These are phyloP conservation scores for Sceliomorpha sp. DNA, from an alignment of 2,888 invertebrate species.

Conservation along the genomic window DNA sequence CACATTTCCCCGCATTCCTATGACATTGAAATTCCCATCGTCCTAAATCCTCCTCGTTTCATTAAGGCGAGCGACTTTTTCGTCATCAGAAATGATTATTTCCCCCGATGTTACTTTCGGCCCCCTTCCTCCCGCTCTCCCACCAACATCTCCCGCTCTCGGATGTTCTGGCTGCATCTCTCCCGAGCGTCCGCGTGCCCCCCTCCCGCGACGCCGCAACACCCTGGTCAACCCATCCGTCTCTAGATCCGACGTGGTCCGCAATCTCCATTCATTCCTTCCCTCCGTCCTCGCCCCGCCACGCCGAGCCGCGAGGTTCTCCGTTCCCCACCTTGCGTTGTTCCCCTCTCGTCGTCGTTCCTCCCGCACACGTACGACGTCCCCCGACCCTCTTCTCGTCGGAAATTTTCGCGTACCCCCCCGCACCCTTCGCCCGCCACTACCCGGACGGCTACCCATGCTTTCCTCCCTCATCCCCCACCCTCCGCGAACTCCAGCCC, in stretches of 20 bases:
- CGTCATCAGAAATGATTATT: too few relatives aligned
- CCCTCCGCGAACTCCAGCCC: too few relatives aligned
- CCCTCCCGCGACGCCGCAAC: slow-evolving; percentile 45
- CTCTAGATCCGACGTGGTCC: slow-evolving; percentile 65
- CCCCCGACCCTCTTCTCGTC: slow-evolving; percentile 24
- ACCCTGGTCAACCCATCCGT: slow-evolving; percentile 59
- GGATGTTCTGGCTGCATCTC: slow-evolving; percentile 22
- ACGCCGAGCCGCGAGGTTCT: too few relatives aligned
- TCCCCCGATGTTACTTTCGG: slow-evolving; percentile 34
- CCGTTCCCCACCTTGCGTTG: slow-evolving; percentile 49
- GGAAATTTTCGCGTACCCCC: slow-evolving; percentile 37
- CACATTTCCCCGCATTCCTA: too few relatives aligned
- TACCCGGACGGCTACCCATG: slow-evolving; percentile 10
- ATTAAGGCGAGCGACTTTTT: too few relatives aligned
- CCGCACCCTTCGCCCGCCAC: slow-evolving; percentile 32
- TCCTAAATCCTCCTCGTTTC: too few relatives aligned
- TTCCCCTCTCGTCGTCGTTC: slow-evolving; percentile 21
- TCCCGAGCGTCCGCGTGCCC: slow-evolving; percentile 34
- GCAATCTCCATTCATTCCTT: slow-evolving; percentile 77
- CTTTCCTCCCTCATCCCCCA: too few relatives aligned
- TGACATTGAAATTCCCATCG: too few relatives aligned
- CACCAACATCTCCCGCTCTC: slow-evolving; percentile 17
- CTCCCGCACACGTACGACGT: slow-evolving; percentile 21
- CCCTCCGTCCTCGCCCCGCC: slow-evolving; percentile 49
- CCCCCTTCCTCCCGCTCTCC: slow-evolving; percentile 21